Conservation (phyloP, 92 coral and sea anemone species). For the Epizoanthus scotinus region DNA sequence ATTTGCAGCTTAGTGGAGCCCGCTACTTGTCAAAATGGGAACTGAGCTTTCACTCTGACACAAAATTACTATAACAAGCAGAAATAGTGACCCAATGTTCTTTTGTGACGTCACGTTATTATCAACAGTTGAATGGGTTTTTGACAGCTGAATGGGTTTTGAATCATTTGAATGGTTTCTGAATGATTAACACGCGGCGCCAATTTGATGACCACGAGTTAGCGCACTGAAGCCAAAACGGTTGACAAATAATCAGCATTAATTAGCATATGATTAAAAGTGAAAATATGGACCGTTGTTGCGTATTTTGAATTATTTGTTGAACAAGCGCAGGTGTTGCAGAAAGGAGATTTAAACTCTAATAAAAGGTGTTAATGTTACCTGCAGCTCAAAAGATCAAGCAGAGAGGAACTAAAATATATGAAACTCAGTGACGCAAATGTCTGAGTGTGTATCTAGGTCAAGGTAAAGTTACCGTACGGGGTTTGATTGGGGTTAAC, state of each 20-base stretch:
- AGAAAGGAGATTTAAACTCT: neutral
- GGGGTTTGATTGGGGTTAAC: too few species aligned
- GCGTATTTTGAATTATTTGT: neutral
- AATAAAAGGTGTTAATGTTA: neutral
- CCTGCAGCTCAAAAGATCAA: constrained; percentile 30
- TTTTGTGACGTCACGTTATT: constrained; percentile 42
- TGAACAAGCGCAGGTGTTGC: constrained; percentile 15
- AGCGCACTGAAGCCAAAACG: constrained; percentile 22
- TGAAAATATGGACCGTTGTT: neutral
- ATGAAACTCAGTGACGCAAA: too few species aligned
- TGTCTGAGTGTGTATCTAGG: neutral
- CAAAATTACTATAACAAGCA: constrained; percentile 26
- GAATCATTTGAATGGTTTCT: constrained; percentile 34
- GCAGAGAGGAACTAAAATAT: neutral
- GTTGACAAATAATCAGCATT: constrained; percentile 7
- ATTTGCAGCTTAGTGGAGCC: neutral
- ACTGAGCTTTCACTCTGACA: constrained; percentile 27
- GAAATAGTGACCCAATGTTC: constrained; percentile 22
- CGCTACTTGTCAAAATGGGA: constrained; percentile 28
- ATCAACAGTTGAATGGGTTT: constrained; percentile 41
- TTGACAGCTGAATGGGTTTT: constrained; percentile 47
- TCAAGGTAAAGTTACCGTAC: neutral
- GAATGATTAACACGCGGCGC: constrained; percentile 48
- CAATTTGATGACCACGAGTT: constrained; percentile 43
- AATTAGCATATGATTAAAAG: constrained; percentile 27